Percentiles rank a stretch among this genome's conserved stretches.
Evolutionary conservation across 1,140 invertebrate species (phyloP).

Genomic region (Apocrypta bakeri): DNA sequence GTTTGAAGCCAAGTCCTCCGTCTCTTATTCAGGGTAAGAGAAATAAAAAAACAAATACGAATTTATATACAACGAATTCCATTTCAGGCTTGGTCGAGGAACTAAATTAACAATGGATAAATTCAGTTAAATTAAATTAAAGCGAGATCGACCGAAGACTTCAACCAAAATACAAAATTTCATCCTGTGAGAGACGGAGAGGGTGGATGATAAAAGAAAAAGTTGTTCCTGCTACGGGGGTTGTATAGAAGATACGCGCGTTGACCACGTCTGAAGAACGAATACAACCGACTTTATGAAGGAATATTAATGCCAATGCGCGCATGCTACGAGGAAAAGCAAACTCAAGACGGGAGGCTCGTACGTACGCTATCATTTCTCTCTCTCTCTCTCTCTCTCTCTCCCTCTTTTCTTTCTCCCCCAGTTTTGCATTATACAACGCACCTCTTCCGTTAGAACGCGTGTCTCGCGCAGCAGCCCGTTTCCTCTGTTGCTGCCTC

Average conservation of each 20-base stretch:
- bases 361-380: not conserved
- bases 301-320: conserved; percentile 63
- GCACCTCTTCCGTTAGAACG: not conserved
- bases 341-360: not conserved
- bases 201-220: conserved; percentile 48
- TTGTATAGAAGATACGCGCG: too few species aligned
- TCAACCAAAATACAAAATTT: not conserved
- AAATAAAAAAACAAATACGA: too few species aligned
- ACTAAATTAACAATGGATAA: not conserved
- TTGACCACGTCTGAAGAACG: conserved; percentile 59
- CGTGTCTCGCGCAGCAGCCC: conserved; percentile 21
- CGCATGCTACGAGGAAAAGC: conserved; percentile 49
- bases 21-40: too few species aligned
- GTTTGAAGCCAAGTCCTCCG: too few species aligned
- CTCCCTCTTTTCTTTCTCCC: not conserved
- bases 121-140: not conserved
- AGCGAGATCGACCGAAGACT: not conserved
- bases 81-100: not conserved
- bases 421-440: not conserved
- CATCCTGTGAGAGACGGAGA: not conserved
- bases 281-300: conserved; percentile 54
- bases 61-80: too few species aligned
- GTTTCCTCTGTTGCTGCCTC: conserved; percentile 42
- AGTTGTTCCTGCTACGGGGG: too few species aligned
- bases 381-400: conserved; percentile 23